Evolutionary conservation across 1,140 invertebrate genomes (phyloP).

Genomic region (Formica exsecta): DNA sequence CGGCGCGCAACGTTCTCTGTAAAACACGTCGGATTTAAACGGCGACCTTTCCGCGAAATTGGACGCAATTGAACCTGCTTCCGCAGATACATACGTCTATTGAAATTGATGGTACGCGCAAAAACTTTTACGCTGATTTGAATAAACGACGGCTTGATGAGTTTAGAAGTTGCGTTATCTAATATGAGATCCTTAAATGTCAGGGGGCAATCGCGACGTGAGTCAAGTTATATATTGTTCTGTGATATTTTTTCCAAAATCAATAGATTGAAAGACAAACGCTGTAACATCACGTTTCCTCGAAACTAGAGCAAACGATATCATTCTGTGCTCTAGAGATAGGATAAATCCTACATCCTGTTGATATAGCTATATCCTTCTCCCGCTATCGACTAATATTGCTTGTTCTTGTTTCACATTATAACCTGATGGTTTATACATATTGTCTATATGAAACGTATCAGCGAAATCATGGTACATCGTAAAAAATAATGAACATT

Average conservation of each 20-base stretch:
- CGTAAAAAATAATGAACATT: neutral
- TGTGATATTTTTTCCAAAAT: conserved; percentile 21
- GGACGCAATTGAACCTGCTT: neutral
- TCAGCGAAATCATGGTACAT: neutral
- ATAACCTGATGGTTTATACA: neutral
- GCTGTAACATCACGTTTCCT: conserved; percentile 13
- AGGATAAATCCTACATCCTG: conserved; percentile 52
- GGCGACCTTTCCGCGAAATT: conserved; percentile 14
- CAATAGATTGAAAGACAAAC: conserved; percentile 29
- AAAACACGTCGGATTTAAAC: conserved; percentile 30
- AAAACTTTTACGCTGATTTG: conserved; percentile 45
- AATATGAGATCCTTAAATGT: conserved; percentile 45
- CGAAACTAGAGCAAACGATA: conserved; percentile 47
- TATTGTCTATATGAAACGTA: neutral
- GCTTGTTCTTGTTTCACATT: conserved; percentile 28
- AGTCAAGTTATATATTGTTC: conserved; percentile 15
- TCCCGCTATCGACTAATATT: conserved; percentile 37
- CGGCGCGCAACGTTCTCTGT: neutral
- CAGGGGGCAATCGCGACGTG: conserved; percentile 15
- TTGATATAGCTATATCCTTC: conserved; percentile 34
- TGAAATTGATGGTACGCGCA: conserved; percentile 40
- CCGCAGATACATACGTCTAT: conserved; percentile 7
- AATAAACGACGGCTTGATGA: conserved; percentile 44
- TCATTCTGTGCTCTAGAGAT: conserved; percentile 2
- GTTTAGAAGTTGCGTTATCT: conserved; percentile 12